These are phyloP conservation scores for Pseudorhombus dupliciocellatus DNA, from an alignment of 2,113 vertebrate genomes.

Conservation along the genomic window DNA sequence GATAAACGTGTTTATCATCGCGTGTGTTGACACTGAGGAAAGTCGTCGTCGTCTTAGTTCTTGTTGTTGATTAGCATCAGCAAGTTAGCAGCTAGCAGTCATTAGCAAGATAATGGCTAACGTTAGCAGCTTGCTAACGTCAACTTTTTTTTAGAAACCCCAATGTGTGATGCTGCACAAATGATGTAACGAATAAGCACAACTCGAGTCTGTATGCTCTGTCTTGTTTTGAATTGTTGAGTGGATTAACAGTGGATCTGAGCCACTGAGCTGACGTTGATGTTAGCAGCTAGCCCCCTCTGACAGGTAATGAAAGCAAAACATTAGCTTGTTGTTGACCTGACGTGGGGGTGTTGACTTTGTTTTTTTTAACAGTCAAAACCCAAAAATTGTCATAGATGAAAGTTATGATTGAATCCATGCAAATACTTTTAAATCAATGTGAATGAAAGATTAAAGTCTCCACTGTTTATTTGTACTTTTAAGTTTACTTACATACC, in stretches of 20 bases:
- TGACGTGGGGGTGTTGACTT: neutral
- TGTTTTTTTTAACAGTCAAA: neutral
- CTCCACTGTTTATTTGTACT: neutral
- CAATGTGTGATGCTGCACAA: rapidly evolving
- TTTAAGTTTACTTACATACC: too few species aligned
- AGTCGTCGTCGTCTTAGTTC: too few species aligned
- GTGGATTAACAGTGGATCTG: neutral
- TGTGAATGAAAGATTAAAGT: neutral
- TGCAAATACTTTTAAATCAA: neutral
- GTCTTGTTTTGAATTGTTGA: neutral
- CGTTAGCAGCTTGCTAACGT: constrained; percentile 31
- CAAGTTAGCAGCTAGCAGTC: neutral
- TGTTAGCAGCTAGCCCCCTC: neutral
- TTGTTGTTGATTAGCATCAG: too few species aligned
- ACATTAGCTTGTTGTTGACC: neutral
- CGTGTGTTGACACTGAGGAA: rapidly evolving
- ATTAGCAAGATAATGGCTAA: constrained; percentile 8
- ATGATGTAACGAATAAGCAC: neutral
- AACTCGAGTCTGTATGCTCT: neutral
- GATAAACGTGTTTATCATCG: too few species aligned
- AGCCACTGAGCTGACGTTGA: rapidly evolving
- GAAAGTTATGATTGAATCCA: neutral
- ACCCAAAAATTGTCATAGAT: too few species aligned
- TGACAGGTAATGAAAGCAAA: constrained; percentile 9
- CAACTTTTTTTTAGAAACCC: constrained; percentile 24